These are phyloP conservation scores for Pseudachorutes palmiensis DNA, from an alignment of 1,140 invertebrate species.

Conservation along the genomic window DNA sequence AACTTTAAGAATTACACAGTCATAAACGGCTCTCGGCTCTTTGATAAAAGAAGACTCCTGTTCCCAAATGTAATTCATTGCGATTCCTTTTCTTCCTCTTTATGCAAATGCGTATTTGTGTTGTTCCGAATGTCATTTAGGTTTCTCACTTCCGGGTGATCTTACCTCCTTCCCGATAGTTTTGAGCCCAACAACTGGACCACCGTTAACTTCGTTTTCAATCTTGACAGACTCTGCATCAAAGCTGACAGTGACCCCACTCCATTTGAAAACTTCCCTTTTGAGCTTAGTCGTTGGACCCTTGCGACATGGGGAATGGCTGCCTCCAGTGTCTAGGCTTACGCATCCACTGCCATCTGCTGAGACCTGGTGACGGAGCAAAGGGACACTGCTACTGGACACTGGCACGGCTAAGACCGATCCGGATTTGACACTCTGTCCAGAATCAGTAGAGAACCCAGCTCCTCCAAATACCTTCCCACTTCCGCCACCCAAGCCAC, in stretches of 20 bases:
- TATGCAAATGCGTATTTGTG: no score
- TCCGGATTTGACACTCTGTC: constrained; percentile 18
- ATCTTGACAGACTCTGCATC: constrained; percentile 39
- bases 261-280: constrained; percentile 38
- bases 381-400: neutral
- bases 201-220: constrained; percentile 39
- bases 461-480: constrained; percentile 2
- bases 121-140: no score
- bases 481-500: constrained; percentile 16
- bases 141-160: neutral
- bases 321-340: neutral
- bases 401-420: constrained; percentile 23
- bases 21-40: no score
- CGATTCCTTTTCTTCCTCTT: neutral
- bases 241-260: constrained; percentile 37
- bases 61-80: no score
- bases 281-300: constrained; percentile 1
- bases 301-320: neutral
- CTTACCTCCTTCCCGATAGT: constrained; percentile 39
- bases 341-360: neutral
- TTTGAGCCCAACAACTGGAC: constrained; percentile 34
- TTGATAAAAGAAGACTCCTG: no score
- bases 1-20: no score
- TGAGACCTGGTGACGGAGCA: neutral
- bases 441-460: constrained; percentile 32